Base-by-base conservation (phyloP, 2,797 vertebrate genomes). In the Prunella strophiata region DNA sequence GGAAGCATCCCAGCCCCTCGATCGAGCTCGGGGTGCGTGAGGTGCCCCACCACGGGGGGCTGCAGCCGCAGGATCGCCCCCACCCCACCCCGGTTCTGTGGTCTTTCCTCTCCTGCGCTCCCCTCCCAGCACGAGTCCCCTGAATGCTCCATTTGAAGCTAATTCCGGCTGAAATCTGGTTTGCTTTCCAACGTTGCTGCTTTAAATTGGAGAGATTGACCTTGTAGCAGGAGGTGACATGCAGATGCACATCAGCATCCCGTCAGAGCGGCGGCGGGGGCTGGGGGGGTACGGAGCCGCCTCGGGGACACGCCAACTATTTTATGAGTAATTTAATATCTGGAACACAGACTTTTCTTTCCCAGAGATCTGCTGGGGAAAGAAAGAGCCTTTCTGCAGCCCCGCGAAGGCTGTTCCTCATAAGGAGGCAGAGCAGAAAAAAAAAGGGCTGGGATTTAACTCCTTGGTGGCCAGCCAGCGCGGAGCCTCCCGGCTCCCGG, bases 291-390 rank as follows among this genome's bases (percentile, higher is more conserved):
- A 97, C 79, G 13, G 97, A 76, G 97, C 80, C 93, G 97, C 98
- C 98, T 97, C 97, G 84, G 98, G 98, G 98, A 98, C 96, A 95
- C 95, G 98, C 93, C 98, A 98, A 98, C 98, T 99, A 98, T 99
- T 99, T 99, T 98, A 99, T 98, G 98, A 99, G 99, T 99, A 99
- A 99, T 99, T 99, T 99, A 99, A 99, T 99, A 99, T 99, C 98
- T 99, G 98, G 98, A 99, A 98, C 98, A 98, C 95, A 98, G 98
- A 97, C 97, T 97, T 93, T 94, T 87, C 98, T 94, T 96, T 97
- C 95, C 94, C 96, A 65, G 96, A 93, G 96, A 97, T 96, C 94
- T 94, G 63, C 77, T 79, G 89, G 76, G 96, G 96, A 96, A 96
- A 97, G 94, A 94, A 93, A 92, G 85, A 84, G 61, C 91, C 68